Conservation (phyloP, 2,888 invertebrate species). For the Eudemis profundana region DNA sequence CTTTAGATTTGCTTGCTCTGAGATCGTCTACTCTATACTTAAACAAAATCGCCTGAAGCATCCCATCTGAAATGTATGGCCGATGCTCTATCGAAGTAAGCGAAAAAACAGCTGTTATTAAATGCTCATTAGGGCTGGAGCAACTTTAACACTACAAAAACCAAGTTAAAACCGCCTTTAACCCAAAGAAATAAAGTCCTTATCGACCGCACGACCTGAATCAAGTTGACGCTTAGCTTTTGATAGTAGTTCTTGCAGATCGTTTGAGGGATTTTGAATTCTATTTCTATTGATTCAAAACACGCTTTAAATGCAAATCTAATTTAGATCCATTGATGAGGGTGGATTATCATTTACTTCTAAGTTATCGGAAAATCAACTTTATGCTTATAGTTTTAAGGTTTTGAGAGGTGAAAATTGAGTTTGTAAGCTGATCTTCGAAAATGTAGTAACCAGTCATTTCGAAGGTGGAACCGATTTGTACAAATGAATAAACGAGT, state of each 20-base stretch:
- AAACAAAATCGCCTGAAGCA: slow-evolving; percentile 72
- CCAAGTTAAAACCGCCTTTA: slow-evolving; percentile 46
- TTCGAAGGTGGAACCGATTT: slow-evolving; percentile 57
- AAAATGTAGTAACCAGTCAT: slow-evolving; percentile 54
- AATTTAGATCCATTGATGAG: slow-evolving; percentile 10
- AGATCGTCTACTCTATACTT: slow-evolving; percentile 54
- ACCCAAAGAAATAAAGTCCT: slow-evolving; percentile 30
- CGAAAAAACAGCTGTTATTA: slow-evolving; percentile 73
- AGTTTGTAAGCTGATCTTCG: slow-evolving; percentile 8
- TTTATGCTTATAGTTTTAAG: slow-evolving; percentile 27
- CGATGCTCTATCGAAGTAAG: slow-evolving; percentile 61
- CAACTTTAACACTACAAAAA: slow-evolving; percentile 47
- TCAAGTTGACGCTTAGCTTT: slow-evolving; percentile 48
- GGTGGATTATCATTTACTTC: not conserved
- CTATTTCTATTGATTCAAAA: slow-evolving; percentile 36
- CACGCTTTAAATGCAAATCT: not conserved
- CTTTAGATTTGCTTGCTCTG: not conserved
- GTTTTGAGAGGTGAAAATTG: slow-evolving; percentile 19
- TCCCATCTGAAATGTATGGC: slow-evolving; percentile 65
- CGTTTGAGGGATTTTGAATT: slow-evolving; percentile 39
- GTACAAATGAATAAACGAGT: slow-evolving; percentile 65
- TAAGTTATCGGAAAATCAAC: not conserved
- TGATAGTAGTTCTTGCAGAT: slow-evolving; percentile 49
- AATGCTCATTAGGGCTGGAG: slow-evolving; percentile 74
- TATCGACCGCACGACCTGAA: slow-evolving; percentile 38